Evolutionary conservation across 1,140 invertebrate genomes (phyloP), one percentile per base, ranked within the genome.

Genomic region (Caenorhabditis briggsae): DNA sequence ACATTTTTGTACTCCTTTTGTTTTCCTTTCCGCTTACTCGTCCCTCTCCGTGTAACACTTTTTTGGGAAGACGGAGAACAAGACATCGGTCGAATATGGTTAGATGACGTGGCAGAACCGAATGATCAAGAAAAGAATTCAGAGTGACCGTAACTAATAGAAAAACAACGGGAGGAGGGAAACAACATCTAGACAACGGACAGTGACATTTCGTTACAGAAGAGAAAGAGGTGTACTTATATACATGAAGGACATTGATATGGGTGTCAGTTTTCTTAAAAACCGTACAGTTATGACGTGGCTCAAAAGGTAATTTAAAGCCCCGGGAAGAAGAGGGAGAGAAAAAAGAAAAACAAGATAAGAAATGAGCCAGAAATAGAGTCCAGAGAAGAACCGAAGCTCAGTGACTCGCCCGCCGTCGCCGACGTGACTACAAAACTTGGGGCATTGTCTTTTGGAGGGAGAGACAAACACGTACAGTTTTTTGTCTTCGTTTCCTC

Each of bases 361-460:
- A 70, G 41, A 48, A n/a, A 25, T n/a, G 64, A 70, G 64, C 64
- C 64, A 43, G 64, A 70, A 70, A 70, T 70, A 70, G 64, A 70
- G 64, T 70, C 41, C 64, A 70, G 33, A 70, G 64, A 70, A 70
- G 64, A 70, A 70, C 43, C 64, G 64, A 70, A 70, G 64, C 64
- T 70, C 64, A 70, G 46, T 70, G 64, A 70, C 64, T 70, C 61
- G 61, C 12, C 61, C 18, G 64, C 64, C 64, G 64, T 14, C 59
- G 64, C 64, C 43, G 64, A 70, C 64, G 59, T 70, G 64, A 70
- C 64, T 70, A 70, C 64, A 70, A 70, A 48, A 70, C 64, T 70
- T 70, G 64, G 43, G 33, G 64, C 41, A 70, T 70, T 70, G 64
- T 70, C 64, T 70, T 70, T 23, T 33, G 33, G 5, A 20, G 23